Evolutionary conservation across 2,113 vertebrate species (phyloP), one percentile per base, ranked within the genome.

Genomic region (Turdus rufiventris): DNA sequence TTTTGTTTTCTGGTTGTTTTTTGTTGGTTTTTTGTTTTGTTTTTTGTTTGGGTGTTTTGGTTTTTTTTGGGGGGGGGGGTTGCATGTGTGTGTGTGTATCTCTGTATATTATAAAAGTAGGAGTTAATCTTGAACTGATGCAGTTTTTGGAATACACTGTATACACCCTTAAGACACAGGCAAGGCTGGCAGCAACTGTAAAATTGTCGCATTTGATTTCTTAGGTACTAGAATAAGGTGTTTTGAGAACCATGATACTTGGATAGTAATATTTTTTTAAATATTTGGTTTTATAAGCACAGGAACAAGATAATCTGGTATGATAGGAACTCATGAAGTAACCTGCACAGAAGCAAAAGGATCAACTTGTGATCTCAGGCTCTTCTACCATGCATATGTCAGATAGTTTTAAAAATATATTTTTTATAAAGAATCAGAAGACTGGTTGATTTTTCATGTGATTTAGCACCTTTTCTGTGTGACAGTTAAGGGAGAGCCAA

Each of bases 221-320:
- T 70, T 16, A 42, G 58, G 34, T 56, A 67, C 6, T 61, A 86
- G n/a, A 94, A 89, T 66, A 91, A 95, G 67, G 66, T 82, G 13
- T 40, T 88, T 81, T 58, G 73, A 96, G 66, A 88, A 94, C 36
- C 67, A 94, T 92, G 67, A 94, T 72, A 89, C 51, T 88, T 31
- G 34, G 75, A 94, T 63, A 72, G 38, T 91, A 92, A 58, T 26
- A 51, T 88, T 93, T 95, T 91, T 91, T 80, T 3, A 90, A 91
- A 89, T 89, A 92, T 40, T 96, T 45, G 74, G 38, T 94, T 94
- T 97, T 92, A 68, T 93, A 94, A 96, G 88, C 73, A 94, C 28
- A 72, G 62, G n/a, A 60, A 85, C 14, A 91, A 80, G 50, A 62
- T 81, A 67, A 4, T 5, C 63, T 89, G 91, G 84, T 93, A 43